Base-by-base conservation (phyloP, 2,888 invertebrate species). In the Drosophila limbata region DNA sequence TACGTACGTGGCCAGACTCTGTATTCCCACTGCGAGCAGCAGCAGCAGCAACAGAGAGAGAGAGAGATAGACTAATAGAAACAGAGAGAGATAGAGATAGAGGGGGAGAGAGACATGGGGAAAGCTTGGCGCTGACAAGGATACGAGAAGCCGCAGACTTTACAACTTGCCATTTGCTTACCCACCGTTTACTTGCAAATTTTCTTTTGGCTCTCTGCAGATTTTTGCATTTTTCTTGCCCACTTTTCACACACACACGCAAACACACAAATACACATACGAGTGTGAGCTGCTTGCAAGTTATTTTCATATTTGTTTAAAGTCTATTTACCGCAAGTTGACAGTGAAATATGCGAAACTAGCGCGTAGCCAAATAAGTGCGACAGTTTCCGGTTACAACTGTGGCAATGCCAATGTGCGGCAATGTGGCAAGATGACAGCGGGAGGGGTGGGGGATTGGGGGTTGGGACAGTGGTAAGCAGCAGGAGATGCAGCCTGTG, bases 311-410 rank as follows among this genome's bases (percentile, higher is more conserved):
- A 85, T 85, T 85, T 85, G 86, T 85, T 86, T 85, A 85, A 85
- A 85, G 85, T 86, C 86, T 85, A 85, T 85, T 85, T 85, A 85
- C 85, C 85, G 85, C 85, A 85, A 85, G 85, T 86, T 85, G 85
- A 85, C 85, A 85, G 85, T 85, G 85, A 85, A 85, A 85, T 85
- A 85, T 85, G 85, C 86, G 85, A 86, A 84, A 85, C 84, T 84
- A 85, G 85, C 85, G 85, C 86, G 85, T 85, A 85, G 85, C 84
- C 84, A 85, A 85, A 85, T 85, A 85, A 85, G 86, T 85, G 84
- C 85, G 85, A 86, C 85, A 86, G 85, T 85, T 85, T 85, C 85
- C 85, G 86, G 83, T 85, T 85, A 86, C 85, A 84, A 83, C 86
- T 81, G 86, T 84, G 84, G 85, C 84, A 85, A 83, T 82, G 82